Evolutionary conservation across 2,888 invertebrate species (phyloP).

Genomic region (Temnothorax rugatulus): DNA sequence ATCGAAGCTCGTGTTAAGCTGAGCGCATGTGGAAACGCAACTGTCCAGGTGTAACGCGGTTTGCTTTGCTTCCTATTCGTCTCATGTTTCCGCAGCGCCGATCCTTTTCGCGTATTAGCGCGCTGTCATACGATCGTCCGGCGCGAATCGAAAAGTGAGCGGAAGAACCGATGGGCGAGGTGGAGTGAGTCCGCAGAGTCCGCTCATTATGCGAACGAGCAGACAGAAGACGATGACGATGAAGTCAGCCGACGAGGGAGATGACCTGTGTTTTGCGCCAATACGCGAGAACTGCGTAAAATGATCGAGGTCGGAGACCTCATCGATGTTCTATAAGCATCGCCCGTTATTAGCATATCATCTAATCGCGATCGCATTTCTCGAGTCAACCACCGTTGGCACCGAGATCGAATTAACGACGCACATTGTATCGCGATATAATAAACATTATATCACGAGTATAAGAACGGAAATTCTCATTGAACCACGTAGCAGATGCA

Average conservation of each 20-base stretch:
- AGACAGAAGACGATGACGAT: slow-evolving; percentile 53
- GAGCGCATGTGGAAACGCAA: slow-evolving; percentile 35
- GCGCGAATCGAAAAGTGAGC: slow-evolving; percentile 40
- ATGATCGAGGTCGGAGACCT: slow-evolving; percentile 58
- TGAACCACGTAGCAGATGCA: neutral
- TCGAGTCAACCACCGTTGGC: neutral
- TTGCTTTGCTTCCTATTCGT: slow-evolving; percentile 71
- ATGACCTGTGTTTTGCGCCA: slow-evolving; percentile 44
- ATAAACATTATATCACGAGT: neutral
- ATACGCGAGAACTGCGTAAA: slow-evolving; percentile 58
- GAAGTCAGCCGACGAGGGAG: slow-evolving; percentile 45
- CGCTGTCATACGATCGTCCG: slow-evolving; percentile 62
- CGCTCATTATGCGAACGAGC: slow-evolving; percentile 45
- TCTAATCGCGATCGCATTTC: slow-evolving; percentile 46
- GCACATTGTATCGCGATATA: neutral
- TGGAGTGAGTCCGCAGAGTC: neutral
- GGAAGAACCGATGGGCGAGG: slow-evolving; percentile 40
- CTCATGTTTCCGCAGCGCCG: slow-evolving; percentile 65
- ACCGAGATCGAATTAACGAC: neutral
- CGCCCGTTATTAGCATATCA: slow-evolving; percentile 36
- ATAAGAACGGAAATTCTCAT: neutral
- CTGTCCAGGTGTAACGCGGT: slow-evolving; percentile 7
- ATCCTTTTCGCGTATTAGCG: slow-evolving; percentile 51
- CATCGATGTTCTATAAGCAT: slow-evolving; percentile 34
- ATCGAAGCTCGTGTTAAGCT: slow-evolving; percentile 41